Evolutionary conservation across 1,140 invertebrate genomes (phyloP).

Genomic region (Aphaenogaster rudis): DNA sequence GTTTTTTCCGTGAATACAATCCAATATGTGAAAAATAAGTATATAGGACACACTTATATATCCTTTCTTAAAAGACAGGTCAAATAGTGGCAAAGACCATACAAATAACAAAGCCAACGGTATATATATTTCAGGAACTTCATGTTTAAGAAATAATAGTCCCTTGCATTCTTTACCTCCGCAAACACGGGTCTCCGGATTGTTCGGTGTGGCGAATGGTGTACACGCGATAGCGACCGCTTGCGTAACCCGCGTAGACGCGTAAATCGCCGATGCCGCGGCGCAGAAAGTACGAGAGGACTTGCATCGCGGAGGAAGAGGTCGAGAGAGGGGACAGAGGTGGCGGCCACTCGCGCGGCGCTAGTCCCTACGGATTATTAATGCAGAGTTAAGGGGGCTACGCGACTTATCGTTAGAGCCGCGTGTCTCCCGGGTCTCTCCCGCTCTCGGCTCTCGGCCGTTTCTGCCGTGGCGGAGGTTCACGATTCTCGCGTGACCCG

Average conservation of each 20-base stretch:
- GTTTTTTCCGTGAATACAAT: neutral
- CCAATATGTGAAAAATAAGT: neutral
- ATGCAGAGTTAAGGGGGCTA: conserved; percentile 64
- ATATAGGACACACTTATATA: neutral
- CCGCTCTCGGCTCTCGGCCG: conserved; percentile 28
- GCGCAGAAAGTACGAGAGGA: conserved; percentile 22
- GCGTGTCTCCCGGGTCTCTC: conserved; percentile 64
- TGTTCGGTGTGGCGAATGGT: conserved; percentile 9
- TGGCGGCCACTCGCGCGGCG: conserved; percentile 8
- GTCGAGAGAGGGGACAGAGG: neutral
- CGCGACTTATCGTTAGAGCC: conserved; percentile 73
- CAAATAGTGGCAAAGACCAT: neutral
- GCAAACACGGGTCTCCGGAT: neutral
- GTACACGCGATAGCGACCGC: neutral
- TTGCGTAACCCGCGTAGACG: conserved; percentile 64
- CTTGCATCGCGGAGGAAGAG: conserved; percentile 8
- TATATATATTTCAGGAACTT: neutral
- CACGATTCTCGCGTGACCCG: conserved; percentile 82
- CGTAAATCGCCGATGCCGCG: conserved; percentile 42
- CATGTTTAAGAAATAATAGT: neutral
- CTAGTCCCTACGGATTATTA: conserved; percentile 71
- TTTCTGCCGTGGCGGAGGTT: conserved; percentile 72
- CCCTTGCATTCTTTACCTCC: neutral
- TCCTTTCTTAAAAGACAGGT: neutral
- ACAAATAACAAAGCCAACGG: neutral